These are phyloP conservation scores for Ramphastos sulfuratus DNA, from an alignment of 2,113 vertebrate genomes.

Conservation along the genomic window DNA sequence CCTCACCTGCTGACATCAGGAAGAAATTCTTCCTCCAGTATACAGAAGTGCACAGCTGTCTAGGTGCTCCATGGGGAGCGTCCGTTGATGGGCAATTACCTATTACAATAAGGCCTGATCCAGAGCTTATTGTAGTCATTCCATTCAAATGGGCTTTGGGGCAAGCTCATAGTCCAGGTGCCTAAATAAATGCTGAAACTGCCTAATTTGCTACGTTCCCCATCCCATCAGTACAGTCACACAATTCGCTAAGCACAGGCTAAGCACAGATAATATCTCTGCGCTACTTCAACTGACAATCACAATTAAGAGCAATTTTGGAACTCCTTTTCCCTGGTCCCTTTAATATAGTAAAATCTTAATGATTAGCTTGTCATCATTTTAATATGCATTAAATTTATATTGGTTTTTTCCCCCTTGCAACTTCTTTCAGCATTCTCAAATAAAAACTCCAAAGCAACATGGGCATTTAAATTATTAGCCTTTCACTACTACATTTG, in stretches of 20 bases:
- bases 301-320: constrained; percentile 43
- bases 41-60: background rate
- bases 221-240: background rate
- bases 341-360: background rate
- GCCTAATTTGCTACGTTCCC: background rate
- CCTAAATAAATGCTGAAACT: background rate
- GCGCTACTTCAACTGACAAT: background rate
- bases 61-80: background rate
- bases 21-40: background rate
- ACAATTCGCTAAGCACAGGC: background rate
- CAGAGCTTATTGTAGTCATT: background rate
- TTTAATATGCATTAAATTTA: constrained; percentile 6
- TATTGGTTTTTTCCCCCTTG: background rate
- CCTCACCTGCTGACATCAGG: background rate
- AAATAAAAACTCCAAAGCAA: background rate
- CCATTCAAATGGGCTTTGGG: background rate
- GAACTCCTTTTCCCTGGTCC: constrained; percentile 6
- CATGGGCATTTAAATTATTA: background rate
- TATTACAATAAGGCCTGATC: background rate
- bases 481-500: background rate
- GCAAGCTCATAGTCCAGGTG: constrained; percentile 1
- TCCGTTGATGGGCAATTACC: background rate
- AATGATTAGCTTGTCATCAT: background rate
- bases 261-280: background rate
- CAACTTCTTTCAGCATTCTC: background rate